Evolutionary conservation across 2,113 vertebrate species (phyloP).

Genomic region (Macroglossus sobrinus): DNA sequence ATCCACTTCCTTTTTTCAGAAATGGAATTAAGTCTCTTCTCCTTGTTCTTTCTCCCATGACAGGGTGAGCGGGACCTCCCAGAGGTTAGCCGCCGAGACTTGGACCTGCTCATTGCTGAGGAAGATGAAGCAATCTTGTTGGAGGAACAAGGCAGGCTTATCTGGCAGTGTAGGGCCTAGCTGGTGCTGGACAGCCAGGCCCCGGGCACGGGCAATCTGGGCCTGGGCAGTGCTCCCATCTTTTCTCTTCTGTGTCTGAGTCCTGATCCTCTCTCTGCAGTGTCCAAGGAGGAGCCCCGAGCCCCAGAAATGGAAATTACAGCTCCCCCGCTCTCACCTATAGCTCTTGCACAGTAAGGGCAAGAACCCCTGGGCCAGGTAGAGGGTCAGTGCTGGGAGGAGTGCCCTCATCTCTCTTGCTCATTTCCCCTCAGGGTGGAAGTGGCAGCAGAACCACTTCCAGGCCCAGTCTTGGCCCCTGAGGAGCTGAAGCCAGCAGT

Average conservation of each 20-base stretch:
- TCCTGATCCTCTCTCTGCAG: slow-evolving; percentile 32
- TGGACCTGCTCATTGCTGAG: slow-evolving; percentile 85
- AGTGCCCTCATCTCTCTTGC: not conserved
- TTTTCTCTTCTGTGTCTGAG: not conserved
- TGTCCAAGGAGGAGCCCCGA: slow-evolving; percentile 50
- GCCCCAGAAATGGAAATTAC: not conserved
- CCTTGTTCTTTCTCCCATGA: not conserved
- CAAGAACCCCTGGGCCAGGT: not conserved
- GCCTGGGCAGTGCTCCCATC: no score
- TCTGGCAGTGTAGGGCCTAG: accelerated
- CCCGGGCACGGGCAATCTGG: not conserved
- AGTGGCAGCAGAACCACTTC: not conserved
- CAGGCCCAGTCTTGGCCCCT: accelerated
- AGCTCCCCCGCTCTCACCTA: slow-evolving; percentile 22
- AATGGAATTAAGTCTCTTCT: not conserved
- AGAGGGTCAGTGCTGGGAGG: not conserved
- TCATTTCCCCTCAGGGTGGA: slow-evolving; percentile 26
- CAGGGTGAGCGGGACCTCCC: slow-evolving; percentile 85
- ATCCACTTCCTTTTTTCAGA: not conserved
- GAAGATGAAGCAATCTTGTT: slow-evolving; percentile 81
- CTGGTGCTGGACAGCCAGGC: not conserved
- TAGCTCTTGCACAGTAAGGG: slow-evolving; percentile 59
- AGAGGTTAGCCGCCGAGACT: slow-evolving; percentile 83
- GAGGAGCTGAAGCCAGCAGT: slow-evolving; percentile 29
- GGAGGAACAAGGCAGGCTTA: slow-evolving; percentile 34